These are phyloP conservation scores for Eucriotettix oculatus DNA, from an alignment of 2,888 invertebrate species.

Conservation along the genomic window DNA sequence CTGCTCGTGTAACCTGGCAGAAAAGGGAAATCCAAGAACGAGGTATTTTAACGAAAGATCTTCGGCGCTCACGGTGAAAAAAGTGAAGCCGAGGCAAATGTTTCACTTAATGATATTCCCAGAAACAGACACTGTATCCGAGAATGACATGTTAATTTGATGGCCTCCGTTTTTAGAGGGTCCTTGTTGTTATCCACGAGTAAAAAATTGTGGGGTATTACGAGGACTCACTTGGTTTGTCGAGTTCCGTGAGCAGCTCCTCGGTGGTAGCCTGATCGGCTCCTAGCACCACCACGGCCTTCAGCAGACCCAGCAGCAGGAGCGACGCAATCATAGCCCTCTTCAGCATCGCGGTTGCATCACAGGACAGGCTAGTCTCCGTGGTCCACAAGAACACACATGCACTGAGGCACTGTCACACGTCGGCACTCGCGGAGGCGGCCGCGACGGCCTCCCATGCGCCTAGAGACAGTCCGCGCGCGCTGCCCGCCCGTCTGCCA, in stretches of 20 bases:
- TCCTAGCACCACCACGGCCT: background rate
- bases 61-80: too few relatives aligned
- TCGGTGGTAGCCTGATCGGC: slow-evolving; percentile 9
- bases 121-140: too few relatives aligned
- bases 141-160: too few relatives aligned
- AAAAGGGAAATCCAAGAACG: too few relatives aligned
- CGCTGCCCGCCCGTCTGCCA: background rate
- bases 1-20: too few relatives aligned
- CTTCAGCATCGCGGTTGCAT: background rate
- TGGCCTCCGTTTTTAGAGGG: too few relatives aligned
- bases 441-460: background rate
- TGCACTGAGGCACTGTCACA: too few relatives aligned
- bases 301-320: background rate
- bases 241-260: slow-evolving; percentile 11
- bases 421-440: background rate
- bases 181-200: too few relatives aligned
- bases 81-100: too few relatives aligned
- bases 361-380: background rate
- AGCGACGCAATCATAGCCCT: background rate
- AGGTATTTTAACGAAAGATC: too few relatives aligned
- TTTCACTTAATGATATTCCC: too few relatives aligned
- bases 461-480: background rate
- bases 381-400: too few relatives aligned
- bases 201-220: background rate
- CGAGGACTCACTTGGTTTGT: slow-evolving; percentile 11